Base-by-base conservation (phyloP, 2,888 invertebrate genomes). In the Limenitis camilla region DNA sequence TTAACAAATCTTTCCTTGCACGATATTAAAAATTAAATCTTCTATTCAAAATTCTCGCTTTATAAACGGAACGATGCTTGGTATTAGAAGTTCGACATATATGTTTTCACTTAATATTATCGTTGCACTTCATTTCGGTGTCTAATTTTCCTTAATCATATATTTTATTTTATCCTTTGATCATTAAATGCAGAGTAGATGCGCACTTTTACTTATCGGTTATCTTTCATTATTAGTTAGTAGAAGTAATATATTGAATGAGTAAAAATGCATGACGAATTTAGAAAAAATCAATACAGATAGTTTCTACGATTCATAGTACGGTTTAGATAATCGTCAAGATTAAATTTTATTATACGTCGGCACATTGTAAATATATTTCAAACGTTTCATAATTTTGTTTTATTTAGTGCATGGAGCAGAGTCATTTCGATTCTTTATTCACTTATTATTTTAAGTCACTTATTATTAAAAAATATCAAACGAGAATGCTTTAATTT, bases 1-100 rank as follows among this genome's bases (percentile, higher is more conserved):
- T 81, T 78, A 76, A 79, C 69, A 74, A 81, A 77, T 80, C 67
- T 79, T 81, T 78, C 81, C 80, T 74, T 85, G 85, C 85, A 86
- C 85, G 85, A 81, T 78, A 73, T 72, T 63, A 72, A 72, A 67
- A 67, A 62, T 53, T 46, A 54, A 58, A 55, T 56, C 60, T 61
- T 61, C 55, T 66, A 77, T 81, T 81, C 76, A 69, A 84, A 80
- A 72, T 77, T 78, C 69, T 80, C 73, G 86, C 86, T 86, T 86
- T 71, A 69, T 74, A 75, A 75, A 71, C 68, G 69, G 79, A 76
- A 74, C 71, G 68, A 77, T 76, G 86, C 86, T 86, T 86, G 76
- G 68, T 85, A 84, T 85, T 84, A 83, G 80, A 74, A 52, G 69
- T 57, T 57, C 52, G 59, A 62, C 70, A 65, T 78, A 73, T 78